Conservation (phyloP, 2,797 vertebrate genomes). For the Xyrichtys novacula region DNA sequence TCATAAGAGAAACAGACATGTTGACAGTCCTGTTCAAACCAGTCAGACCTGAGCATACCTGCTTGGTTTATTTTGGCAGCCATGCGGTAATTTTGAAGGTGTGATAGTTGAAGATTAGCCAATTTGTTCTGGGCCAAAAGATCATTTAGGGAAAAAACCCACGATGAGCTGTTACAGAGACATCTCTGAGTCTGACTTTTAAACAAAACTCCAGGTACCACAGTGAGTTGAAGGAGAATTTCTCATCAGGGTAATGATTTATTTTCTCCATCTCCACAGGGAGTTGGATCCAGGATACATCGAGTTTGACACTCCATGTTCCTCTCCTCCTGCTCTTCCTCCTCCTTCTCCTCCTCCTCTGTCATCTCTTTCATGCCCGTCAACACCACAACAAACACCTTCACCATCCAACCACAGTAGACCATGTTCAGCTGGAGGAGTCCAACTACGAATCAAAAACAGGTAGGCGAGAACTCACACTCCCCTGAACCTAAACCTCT, state of each 20-base stretch:
- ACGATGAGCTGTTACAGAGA: background rate
- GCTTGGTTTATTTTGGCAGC: constrained; percentile 14
- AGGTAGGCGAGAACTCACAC: constrained; percentile 49
- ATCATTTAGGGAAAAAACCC: background rate
- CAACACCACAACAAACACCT: background rate
- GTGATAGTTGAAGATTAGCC: constrained; percentile 26
- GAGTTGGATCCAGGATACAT: constrained; percentile 61
- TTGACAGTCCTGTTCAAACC: constrained; percentile 16
- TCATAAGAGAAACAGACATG: constrained; percentile 13
- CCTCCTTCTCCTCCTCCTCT: constrained; percentile 29
- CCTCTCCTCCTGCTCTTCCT: constrained; percentile 29
- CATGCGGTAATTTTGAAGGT: constrained; percentile 1
- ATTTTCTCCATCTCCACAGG: constrained; percentile 44
- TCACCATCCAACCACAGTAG: constrained; percentile 26
- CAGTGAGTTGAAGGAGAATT: background rate
- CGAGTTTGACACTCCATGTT: constrained; percentile 39
- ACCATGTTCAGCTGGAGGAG: constrained; percentile 51
- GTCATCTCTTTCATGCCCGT: background rate
- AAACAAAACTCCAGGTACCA: no score
- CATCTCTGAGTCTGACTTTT: no score
- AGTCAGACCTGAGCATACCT: background rate
- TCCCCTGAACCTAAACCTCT: background rate
- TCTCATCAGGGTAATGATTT: background rate
- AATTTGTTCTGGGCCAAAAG: background rate
- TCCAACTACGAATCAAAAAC: constrained; percentile 71